Conservation (phyloP, 2,888 invertebrate species). For the Cistogaster globosa region DNA sequence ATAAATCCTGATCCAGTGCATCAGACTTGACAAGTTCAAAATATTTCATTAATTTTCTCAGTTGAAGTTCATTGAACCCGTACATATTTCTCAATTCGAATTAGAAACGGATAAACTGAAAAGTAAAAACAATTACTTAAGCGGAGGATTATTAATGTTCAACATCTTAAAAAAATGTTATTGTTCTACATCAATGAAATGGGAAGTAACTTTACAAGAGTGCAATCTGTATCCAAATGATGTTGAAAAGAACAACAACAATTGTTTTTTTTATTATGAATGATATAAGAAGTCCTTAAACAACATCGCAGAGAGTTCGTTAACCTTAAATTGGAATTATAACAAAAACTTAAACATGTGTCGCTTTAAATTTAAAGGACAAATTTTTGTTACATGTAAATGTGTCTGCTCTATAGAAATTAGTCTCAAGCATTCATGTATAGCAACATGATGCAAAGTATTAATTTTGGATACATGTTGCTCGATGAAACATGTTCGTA, state of each 20-base stretch:
- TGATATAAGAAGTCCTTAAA: background rate
- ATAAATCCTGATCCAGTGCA: too few relatives aligned
- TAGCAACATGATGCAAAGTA: too few relatives aligned
- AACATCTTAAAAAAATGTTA: conserved; percentile 43
- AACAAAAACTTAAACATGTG: conserved; percentile 54
- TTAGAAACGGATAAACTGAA: conserved; percentile 9
- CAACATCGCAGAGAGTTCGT: conserved; percentile 36
- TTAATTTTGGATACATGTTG: too few relatives aligned
- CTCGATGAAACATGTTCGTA: too few relatives aligned
- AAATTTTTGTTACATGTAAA: background rate
- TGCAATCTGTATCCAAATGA: background rate
- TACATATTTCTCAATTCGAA: background rate
- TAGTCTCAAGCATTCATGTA: too few relatives aligned
- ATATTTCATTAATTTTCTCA: conserved; percentile 4
- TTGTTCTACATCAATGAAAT: conserved; percentile 42
- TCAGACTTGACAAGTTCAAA: too few relatives aligned
- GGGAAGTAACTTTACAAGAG: too few relatives aligned
- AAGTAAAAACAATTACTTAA: conserved; percentile 17
- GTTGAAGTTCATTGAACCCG: conserved; percentile 40
- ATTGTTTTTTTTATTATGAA: background rate
- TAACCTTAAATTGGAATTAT: conserved; percentile 32
- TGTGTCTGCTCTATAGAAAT: too few relatives aligned
- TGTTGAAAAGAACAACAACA: background rate
- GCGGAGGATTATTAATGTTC: conserved; percentile 43
- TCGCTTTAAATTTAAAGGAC: conserved; percentile 14